Conservation (phyloP, 2,797 vertebrate species). For the Chrysocyon brachyurus region DNA sequence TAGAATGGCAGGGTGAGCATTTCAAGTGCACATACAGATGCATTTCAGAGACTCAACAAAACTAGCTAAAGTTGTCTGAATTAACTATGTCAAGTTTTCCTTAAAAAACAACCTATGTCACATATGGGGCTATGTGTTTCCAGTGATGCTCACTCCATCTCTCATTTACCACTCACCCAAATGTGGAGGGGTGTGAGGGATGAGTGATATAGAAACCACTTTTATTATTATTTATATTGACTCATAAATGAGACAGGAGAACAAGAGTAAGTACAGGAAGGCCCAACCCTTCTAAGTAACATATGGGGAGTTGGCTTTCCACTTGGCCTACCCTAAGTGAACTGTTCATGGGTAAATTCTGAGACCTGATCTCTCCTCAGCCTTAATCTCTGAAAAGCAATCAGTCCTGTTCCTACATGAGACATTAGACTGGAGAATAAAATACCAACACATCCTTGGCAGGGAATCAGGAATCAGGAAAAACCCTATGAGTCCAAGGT, state of each 20-base stretch:
- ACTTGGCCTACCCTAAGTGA: constrained; percentile 67
- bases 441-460: constrained; percentile 53
- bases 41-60: background rate
- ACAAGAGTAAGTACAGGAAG: constrained; percentile 52
- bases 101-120: background rate
- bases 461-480: constrained; percentile 60
- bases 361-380: constrained; percentile 49
- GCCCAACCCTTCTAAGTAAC: constrained; percentile 68
- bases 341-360: constrained; percentile 69
- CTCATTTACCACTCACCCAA: background rate
- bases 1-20: background rate
- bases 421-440: constrained; percentile 40
- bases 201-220: constrained; percentile 43
- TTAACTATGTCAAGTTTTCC: background rate
- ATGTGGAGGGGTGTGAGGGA: background rate
- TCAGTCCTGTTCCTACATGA: constrained; percentile 69
- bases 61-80: background rate
- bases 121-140: background rate
- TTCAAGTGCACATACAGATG: background rate
- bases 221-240: constrained; percentile 75
- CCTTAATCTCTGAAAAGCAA: constrained; percentile 70
- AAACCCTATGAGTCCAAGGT: constrained; percentile 56
- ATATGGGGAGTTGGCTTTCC: constrained; percentile 67
- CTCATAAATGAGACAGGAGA: constrained; percentile 68
- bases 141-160: background rate